Evolutionary conservation across 2,113 vertebrate species (phyloP).

Genomic region (Hemicordylus capensis): DNA sequence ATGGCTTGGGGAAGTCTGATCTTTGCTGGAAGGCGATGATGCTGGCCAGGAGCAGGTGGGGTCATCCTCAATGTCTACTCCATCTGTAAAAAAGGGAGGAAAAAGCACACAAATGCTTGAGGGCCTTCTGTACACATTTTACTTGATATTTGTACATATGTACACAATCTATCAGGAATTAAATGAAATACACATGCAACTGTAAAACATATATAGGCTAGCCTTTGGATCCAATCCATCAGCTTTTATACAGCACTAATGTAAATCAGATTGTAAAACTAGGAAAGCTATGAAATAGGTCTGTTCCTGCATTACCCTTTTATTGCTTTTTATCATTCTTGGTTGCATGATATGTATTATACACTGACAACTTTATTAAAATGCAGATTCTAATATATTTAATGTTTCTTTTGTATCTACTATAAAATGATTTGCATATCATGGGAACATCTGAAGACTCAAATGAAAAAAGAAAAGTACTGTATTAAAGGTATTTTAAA

Average conservation of each 20-base stretch:
- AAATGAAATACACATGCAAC: background rate
- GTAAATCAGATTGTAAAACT: slow-evolving; percentile 69
- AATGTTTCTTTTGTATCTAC: slow-evolving; percentile 77
- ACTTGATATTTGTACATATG: background rate
- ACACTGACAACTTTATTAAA: slow-evolving; percentile 82
- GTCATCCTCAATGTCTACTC: slow-evolving; percentile 95
- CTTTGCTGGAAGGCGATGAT: slow-evolving; percentile 98
- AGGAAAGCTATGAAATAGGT: slow-evolving; percentile 73
- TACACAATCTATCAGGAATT: background rate
- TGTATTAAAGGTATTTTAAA: slow-evolving; percentile 70
- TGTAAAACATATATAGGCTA: background rate
- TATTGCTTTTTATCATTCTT: slow-evolving; percentile 77
- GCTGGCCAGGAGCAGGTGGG: slow-evolving; percentile 96
- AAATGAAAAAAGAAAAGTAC: slow-evolving; percentile 72
- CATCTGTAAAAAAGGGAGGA: slow-evolving; percentile 83
- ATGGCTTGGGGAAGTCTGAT: slow-evolving; percentile 95
- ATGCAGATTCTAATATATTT: slow-evolving; percentile 81
- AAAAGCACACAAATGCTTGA: slow-evolving; percentile 20
- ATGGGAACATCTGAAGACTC: slow-evolving; percentile 71
- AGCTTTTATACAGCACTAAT: slow-evolving; percentile 61
- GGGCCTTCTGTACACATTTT: background rate
- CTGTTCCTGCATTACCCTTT: slow-evolving; percentile 72
- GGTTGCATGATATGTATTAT: slow-evolving; percentile 70
- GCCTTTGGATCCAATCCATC: slow-evolving; percentile 40
- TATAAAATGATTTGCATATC: slow-evolving; percentile 77